A percentile compares a stretch with the other conserved stretches of the same genome.
Conservation (phyloP, 1,140 invertebrate species). For the Rhopalosiphum maidis region DNA sequence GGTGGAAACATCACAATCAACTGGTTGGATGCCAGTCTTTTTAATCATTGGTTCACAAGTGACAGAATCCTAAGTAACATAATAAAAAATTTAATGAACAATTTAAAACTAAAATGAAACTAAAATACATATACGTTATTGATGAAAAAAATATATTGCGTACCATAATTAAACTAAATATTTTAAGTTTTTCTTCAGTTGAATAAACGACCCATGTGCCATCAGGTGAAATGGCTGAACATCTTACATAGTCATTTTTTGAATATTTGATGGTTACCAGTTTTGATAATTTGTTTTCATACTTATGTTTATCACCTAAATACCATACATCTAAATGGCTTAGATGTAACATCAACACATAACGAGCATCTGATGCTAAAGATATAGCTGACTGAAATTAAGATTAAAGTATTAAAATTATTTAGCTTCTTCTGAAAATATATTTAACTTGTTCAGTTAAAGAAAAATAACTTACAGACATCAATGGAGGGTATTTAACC, state of each 20-base stretch:
- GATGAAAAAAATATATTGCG: slow-evolving; percentile 64
- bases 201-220: slow-evolving; percentile 77
- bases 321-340: slow-evolving; percentile 72
- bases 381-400: slow-evolving; percentile 66
- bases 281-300: slow-evolving; percentile 50
- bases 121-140: slow-evolving; percentile 59
- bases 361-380: slow-evolving; percentile 67
- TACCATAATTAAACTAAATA: slow-evolving; percentile 72
- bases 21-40: slow-evolving; percentile 50
- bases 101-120: slow-evolving; percentile 66
- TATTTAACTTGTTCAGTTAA: not conserved
- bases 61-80: slow-evolving; percentile 15
- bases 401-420: not conserved
- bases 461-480: slow-evolving; percentile 62
- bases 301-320: slow-evolving; percentile 61
- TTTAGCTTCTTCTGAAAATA: not conserved
- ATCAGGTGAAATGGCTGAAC: slow-evolving; percentile 72
- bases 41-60: slow-evolving; percentile 56
- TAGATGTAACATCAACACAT: slow-evolving; percentile 74
- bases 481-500: slow-evolving; percentile 75
- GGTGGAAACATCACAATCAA: slow-evolving; percentile 54
- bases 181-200: slow-evolving; percentile 70
- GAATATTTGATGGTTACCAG: slow-evolving; percentile 57
- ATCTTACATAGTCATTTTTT: slow-evolving; percentile 69
- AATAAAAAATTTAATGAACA: not conserved